Evolutionary conservation across 1,140 invertebrate species (phyloP).

Genomic region (Forficula auricularia): DNA sequence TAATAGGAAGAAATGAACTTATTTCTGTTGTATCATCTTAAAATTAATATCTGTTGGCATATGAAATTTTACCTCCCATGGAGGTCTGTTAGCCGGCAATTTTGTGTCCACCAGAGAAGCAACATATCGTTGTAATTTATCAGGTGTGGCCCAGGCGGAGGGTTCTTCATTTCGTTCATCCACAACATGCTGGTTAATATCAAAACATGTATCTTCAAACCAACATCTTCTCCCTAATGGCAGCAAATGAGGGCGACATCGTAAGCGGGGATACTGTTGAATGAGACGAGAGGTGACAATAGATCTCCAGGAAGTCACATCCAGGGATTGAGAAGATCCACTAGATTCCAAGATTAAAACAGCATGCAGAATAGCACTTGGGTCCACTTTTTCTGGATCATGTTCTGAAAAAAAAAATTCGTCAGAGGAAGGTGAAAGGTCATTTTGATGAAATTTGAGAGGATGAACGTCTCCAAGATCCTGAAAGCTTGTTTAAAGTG

Average conservation of each 20-base stretch:
- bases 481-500: no score
- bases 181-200: conserved; percentile 34
- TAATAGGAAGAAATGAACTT: no score
- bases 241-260: conserved; percentile 24
- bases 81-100: conserved; percentile 26
- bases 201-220: conserved; percentile 30
- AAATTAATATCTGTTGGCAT: no score
- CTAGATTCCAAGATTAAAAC: neutral
- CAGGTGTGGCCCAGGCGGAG: conserved; percentile 15
- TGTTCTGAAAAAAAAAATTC: neutral
- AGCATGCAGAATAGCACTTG: neutral
- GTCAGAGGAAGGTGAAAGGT: no score
- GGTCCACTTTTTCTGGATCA: conserved; percentile 3
- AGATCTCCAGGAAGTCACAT: conserved; percentile 5
- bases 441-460: no score
- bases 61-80: conserved; percentile 39
- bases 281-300: conserved; percentile 23
- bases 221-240: conserved; percentile 26
- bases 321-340: conserved; percentile 4
- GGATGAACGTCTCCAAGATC: no score
- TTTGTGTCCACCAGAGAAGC: conserved; percentile 26
- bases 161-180: conserved; percentile 17
- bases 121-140: conserved; percentile 20
- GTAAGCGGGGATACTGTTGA: conserved; percentile 30
- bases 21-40: no score